phyloP scores from a whole-genome alignment of 2,888 invertebrate genomes.

The Himalopsyche japonica region DNA sequence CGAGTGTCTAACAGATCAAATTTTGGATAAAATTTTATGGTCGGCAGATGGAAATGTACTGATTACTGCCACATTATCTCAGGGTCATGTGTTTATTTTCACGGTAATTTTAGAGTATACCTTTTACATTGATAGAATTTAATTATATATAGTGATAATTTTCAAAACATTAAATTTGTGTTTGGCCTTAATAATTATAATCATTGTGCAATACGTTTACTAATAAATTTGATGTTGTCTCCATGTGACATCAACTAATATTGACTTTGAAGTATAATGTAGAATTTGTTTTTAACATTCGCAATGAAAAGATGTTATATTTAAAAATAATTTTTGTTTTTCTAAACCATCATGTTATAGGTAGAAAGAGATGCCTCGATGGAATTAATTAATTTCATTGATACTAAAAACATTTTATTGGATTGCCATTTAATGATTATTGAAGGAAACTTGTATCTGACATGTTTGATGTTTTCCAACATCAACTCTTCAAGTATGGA shows the following conservation, averaged over 20 bases:
- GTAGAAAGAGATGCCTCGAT: neutral
- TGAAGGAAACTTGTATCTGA: constrained; percentile 15
- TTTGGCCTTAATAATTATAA: neutral
- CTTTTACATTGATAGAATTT: too few relatives aligned
- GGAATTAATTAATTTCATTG: constrained; percentile 11
- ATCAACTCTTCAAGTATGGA: neutral
- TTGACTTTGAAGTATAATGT: too few relatives aligned
- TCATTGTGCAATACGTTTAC: too few relatives aligned
- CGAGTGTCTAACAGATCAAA: constrained; percentile 53
- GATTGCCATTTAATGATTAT: constrained; percentile 5
- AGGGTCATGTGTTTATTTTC: constrained; percentile 54
- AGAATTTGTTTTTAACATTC: neutral
- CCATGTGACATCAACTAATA: too few relatives aligned
- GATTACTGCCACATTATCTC: constrained; percentile 53
- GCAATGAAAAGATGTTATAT: too few relatives aligned
- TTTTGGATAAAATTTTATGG: constrained; percentile 51
- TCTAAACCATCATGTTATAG: neutral
- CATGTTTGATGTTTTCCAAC: constrained; percentile 9
- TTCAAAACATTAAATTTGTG: neutral
- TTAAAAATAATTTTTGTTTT: too few relatives aligned
- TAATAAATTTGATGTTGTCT: too few relatives aligned
- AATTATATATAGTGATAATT: too few relatives aligned
- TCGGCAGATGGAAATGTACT: constrained; percentile 50
- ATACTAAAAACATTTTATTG: constrained; percentile 10
- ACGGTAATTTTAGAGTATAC: constrained; percentile 44